Evolutionary conservation across 1,140 invertebrate genomes (phyloP).

Genomic region (Caenorhabditis inopinata): DNA sequence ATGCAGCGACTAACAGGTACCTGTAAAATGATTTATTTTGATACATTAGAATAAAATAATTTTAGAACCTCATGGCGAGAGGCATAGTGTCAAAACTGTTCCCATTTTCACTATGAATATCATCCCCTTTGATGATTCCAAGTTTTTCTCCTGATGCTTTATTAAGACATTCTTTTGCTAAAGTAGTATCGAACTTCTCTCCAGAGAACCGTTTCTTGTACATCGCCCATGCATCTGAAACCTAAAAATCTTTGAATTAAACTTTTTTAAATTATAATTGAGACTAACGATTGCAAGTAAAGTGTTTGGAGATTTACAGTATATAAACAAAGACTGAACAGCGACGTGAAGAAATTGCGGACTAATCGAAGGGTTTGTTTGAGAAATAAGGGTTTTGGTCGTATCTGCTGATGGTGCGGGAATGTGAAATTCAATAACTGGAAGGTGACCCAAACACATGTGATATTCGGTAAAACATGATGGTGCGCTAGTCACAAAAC

Average conservation of each 20-base stretch:
- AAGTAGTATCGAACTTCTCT: neutral
- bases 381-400: neutral
- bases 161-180: neutral
- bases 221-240: neutral
- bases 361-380: neutral
- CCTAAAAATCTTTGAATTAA: neutral
- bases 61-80: neutral
- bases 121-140: neutral
- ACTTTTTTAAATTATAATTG: no score
- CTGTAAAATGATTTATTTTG: neutral
- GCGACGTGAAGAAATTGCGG: neutral
- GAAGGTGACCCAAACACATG: neutral
- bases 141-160: neutral
- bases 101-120: neutral
- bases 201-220: neutral
- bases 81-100: neutral
- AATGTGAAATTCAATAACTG: neutral
- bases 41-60: neutral
- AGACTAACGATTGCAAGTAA: neutral
- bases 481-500: slow-evolving; percentile 4
- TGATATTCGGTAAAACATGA: neutral
- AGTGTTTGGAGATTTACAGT: neutral
- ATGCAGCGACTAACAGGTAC: neutral
- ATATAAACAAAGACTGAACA: neutral
- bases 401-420: neutral